These are phyloP conservation scores for Molossus molossus DNA, from an alignment of 2,797 vertebrate species.

Conservation along the genomic window DNA sequence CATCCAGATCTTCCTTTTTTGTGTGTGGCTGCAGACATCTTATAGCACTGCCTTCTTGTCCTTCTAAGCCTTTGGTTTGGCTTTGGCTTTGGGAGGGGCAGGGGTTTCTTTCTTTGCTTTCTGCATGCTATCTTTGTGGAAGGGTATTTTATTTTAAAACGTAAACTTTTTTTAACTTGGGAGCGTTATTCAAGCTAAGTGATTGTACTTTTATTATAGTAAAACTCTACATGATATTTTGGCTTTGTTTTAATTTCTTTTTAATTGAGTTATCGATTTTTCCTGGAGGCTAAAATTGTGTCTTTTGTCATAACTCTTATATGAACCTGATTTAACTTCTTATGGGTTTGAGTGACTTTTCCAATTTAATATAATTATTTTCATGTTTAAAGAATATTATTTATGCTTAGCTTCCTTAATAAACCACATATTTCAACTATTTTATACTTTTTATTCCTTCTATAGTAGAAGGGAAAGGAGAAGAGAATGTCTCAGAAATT, in stretches of 20 bases:
- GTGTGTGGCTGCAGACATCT: neutral
- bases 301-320: constrained; percentile 27
- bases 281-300: constrained; percentile 22
- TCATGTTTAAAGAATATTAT: constrained; percentile 56
- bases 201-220: constrained; percentile 26
- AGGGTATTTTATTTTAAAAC: constrained; percentile 61
- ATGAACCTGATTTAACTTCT: neutral
- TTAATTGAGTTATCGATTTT: constrained; percentile 38
- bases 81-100: neutral
- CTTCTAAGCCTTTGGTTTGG: neutral
- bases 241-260: constrained; percentile 60
- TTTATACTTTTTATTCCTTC: constrained; percentile 42
- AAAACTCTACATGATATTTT: constrained; percentile 44
- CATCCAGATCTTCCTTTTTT: neutral
- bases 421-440: constrained; percentile 34
- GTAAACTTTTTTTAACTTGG: constrained; percentile 28
- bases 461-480: neutral
- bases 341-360: neutral
- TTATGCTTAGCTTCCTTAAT: constrained; percentile 63
- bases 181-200: neutral
- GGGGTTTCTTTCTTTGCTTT: constrained; percentile 11
- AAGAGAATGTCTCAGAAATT: constrained; percentile 51
- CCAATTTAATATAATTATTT: constrained; percentile 64
- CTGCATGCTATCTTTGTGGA: neutral
- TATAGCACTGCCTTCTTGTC: neutral